phyloP scores from a whole-genome alignment of 2,797 vertebrate genomes.

The Okamejei kenojei region DNA sequence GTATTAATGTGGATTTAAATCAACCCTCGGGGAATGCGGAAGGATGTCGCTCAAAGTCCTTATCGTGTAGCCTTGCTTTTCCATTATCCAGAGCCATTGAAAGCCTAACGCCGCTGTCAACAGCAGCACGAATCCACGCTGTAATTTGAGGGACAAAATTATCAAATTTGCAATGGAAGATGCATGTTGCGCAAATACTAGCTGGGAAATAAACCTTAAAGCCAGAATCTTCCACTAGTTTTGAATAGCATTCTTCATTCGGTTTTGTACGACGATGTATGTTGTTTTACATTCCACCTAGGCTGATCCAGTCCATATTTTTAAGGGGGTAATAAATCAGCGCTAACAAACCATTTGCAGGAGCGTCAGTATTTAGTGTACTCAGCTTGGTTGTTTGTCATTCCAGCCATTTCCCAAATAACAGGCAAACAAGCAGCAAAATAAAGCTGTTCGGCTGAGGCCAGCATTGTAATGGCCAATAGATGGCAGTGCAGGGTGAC shows the following conservation, averaged over 20 bases:
- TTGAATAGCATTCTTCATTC: background rate
- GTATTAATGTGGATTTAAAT: background rate
- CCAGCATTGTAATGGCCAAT: background rate
- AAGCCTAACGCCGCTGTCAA: background rate
- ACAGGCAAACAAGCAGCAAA: background rate
- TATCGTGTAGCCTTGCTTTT: background rate
- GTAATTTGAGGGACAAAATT: background rate
- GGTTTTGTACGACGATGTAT: background rate
- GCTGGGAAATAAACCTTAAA: background rate
- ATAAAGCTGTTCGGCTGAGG: background rate
- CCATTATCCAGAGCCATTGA: background rate
- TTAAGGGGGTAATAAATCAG: constrained; percentile 24
- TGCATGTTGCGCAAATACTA: background rate
- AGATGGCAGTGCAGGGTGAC: constrained; percentile 36
- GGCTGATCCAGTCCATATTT: constrained; percentile 28
- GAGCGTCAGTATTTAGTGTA: constrained; percentile 31
- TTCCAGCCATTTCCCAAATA: constrained; percentile 37
- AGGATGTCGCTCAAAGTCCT: background rate
- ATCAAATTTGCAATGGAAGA: background rate
- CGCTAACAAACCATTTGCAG: constrained; percentile 35
- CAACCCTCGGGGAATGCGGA: constrained; percentile 16
- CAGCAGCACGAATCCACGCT: background rate
- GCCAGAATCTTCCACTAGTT: background rate
- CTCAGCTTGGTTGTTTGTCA: constrained; percentile 28
- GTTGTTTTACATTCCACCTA: background rate